A percentile compares a stretch with the other conserved stretches of the same genome.
phyloP scores from a whole-genome alignment of 2,888 invertebrate genomes.

The Drosophila phalerata region DNA sequence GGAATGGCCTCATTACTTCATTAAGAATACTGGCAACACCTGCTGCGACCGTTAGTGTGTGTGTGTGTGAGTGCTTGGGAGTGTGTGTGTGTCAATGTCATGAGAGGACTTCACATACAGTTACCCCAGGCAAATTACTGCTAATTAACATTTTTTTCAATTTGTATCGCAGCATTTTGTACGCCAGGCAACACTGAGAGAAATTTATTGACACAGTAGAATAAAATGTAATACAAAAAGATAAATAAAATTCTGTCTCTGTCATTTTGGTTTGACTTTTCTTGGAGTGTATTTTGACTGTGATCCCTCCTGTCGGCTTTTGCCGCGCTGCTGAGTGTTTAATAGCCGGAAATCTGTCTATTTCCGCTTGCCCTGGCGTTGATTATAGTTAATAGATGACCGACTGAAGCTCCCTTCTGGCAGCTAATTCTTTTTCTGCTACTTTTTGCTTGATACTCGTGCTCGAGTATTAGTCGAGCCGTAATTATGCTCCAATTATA shows the following conservation, averaged over 20 bases:
- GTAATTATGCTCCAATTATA: constrained; percentile 81
- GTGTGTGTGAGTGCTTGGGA: neutral
- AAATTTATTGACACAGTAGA: constrained; percentile 4
- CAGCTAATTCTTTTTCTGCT: constrained; percentile 71
- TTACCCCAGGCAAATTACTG: constrained; percentile 57
- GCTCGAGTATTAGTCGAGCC: constrained; percentile 74
- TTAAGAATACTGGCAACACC: constrained; percentile 71
- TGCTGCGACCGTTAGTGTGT: constrained; percentile 40
- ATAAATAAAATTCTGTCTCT: neutral
- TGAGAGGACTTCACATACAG: constrained; percentile 29
- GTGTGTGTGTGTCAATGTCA: constrained; percentile 64
- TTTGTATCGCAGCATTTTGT: constrained; percentile 50
- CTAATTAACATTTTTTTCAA: constrained; percentile 81
- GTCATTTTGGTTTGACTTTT: constrained; percentile 7
- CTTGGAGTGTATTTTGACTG: constrained; percentile 32
- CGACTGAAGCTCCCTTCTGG: constrained; percentile 59
- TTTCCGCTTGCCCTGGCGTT: constrained; percentile 80
- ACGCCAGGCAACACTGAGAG: constrained; percentile 36
- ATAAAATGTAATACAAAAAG: neutral
- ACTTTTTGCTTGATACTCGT: constrained; percentile 62
- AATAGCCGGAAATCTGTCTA: constrained; percentile 82
- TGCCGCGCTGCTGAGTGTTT: constrained; percentile 76
- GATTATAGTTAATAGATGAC: constrained; percentile 82
- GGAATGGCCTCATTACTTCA: constrained; percentile 68
- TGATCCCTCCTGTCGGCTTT: constrained; percentile 52